Conservation (phyloP, 1,140 invertebrate genomes). For the Eurytemora carolleeae region DNA sequence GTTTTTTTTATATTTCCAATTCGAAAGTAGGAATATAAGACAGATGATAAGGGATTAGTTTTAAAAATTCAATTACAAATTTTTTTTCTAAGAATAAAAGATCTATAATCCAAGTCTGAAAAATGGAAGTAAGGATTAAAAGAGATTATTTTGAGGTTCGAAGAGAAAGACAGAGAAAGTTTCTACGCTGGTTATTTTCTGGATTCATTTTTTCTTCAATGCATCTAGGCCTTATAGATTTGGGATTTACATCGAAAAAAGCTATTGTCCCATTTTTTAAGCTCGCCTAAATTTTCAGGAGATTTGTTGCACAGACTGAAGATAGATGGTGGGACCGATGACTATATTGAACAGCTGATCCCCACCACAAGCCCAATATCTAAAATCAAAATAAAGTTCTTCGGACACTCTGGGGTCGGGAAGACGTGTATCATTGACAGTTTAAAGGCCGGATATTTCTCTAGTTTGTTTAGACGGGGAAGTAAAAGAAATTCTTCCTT, state of each 20-base stretch:
- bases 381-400: constrained; percentile 48
- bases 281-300: constrained; percentile 7
- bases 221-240: neutral
- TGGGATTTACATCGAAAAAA: neutral
- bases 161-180: neutral
- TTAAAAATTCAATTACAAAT: too few relatives aligned
- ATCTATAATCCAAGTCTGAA: too few relatives aligned
- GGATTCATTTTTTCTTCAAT: constrained; percentile 14
- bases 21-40: too few relatives aligned
- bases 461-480: constrained; percentile 39
- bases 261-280: neutral
- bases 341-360: constrained; percentile 47
- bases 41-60: too few relatives aligned
- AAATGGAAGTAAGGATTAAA: too few relatives aligned
- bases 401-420: constrained; percentile 53
- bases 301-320: constrained; percentile 5
- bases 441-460: constrained; percentile 44
- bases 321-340: constrained; percentile 24
- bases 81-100: too few relatives aligned
- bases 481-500: constrained; percentile 20
- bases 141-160: too few relatives aligned
- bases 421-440: constrained; percentile 52
- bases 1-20: too few relatives aligned
- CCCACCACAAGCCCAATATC: constrained; percentile 39
- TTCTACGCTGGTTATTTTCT: constrained; percentile 1